phyloP scores from a whole-genome alignment of 2,888 invertebrate species.

The Andrena haemorrhoa region DNA sequence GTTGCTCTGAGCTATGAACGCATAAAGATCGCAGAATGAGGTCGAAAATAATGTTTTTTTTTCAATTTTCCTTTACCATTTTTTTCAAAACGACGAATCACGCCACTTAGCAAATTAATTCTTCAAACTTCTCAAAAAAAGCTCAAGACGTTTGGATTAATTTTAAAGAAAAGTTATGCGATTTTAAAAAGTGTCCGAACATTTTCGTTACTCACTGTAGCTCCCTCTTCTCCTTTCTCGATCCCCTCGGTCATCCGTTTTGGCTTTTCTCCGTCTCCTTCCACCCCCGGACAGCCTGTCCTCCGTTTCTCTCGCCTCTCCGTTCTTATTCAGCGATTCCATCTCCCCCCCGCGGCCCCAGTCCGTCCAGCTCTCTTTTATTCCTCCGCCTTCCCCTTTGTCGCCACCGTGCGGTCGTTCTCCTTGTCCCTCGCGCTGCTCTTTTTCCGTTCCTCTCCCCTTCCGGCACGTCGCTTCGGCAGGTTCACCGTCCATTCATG shows the following conservation, averaged over 20 bases:
- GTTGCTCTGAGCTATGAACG: too few relatives aligned
- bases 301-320: conserved; percentile 14
- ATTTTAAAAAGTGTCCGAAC: too few relatives aligned
- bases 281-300: not conserved
- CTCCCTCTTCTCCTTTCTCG: conserved; percentile 33
- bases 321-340: conserved; percentile 52
- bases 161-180: too few relatives aligned
- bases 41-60: too few relatives aligned
- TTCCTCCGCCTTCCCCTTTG: conserved; percentile 39
- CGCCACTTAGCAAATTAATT: too few relatives aligned
- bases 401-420: conserved; percentile 30
- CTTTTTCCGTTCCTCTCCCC: conserved; percentile 45
- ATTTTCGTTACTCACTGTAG: too few relatives aligned
- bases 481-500: conserved; percentile 80
- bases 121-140: too few relatives aligned
- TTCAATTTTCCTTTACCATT: too few relatives aligned
- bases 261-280: conserved; percentile 11
- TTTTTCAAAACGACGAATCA: too few relatives aligned
- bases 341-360: conserved; percentile 10
- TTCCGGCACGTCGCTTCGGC: conserved; percentile 67
- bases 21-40: too few relatives aligned
- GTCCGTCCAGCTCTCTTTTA: conserved; percentile 34
- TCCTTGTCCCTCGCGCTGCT: conserved; percentile 39
- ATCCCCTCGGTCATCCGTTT: conserved; percentile 11
- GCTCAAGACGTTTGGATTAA: too few relatives aligned